These are phyloP conservation scores for Cosmorhoe ocellata DNA, from an alignment of 2,888 invertebrate species.

Conservation along the genomic window DNA sequence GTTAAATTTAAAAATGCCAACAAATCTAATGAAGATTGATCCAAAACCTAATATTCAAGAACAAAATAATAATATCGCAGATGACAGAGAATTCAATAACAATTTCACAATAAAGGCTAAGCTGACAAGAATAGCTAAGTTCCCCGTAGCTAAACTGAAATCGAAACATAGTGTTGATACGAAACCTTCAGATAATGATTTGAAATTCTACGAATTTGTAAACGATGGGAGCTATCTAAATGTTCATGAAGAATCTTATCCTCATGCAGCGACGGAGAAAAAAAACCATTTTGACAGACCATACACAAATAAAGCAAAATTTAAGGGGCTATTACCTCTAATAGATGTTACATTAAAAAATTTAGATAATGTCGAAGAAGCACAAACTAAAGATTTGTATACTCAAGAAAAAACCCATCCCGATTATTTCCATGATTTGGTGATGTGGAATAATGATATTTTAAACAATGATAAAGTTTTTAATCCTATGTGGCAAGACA, in stretches of 20 bases:
- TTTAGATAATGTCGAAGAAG: background rate
- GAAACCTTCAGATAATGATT: background rate
- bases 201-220: constrained; percentile 3
- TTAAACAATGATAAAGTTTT: constrained; percentile 40
- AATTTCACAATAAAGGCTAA: constrained; percentile 7
- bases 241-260: background rate
- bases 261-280: background rate
- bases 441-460: constrained; percentile 55
- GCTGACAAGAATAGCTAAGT: constrained; percentile 6
- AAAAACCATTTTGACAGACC: background rate
- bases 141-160: background rate
- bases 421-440: constrained; percentile 52
- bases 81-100: background rate
- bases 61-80: background rate
- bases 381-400: background rate
- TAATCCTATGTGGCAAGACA: constrained; percentile 34
- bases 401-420: constrained; percentile 13
- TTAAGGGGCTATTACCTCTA: background rate
- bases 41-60: background rate
- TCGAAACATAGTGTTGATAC: background rate
- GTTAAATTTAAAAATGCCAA: constrained; percentile 13
- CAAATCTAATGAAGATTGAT: background rate
- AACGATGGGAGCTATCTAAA: constrained; percentile 2
- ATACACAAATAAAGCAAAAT: background rate
- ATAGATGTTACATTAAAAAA: background rate